These are phyloP conservation scores for Copidosoma aretas DNA, from an alignment of 2,888 invertebrate species.

Conservation along the genomic window DNA sequence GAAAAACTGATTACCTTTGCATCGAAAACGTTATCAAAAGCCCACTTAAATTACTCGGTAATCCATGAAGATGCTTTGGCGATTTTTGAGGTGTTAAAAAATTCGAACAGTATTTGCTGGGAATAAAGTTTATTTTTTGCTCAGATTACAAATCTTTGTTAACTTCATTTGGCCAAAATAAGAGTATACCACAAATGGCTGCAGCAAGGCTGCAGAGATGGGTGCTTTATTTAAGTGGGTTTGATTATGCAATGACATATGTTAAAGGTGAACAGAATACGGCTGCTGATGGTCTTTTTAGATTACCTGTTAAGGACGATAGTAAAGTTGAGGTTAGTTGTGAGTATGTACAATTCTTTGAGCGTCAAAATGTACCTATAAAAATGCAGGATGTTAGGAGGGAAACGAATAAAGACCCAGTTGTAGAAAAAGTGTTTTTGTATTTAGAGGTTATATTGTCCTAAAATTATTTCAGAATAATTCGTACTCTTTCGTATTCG, in stretches of 20 bases:
- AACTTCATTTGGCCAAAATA: conserved; percentile 48
- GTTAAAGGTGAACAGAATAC: conserved; percentile 37
- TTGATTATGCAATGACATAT: conserved; percentile 42
- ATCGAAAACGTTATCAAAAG: conserved; percentile 37
- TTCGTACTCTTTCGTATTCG: too few species aligned
- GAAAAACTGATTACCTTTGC: conserved; percentile 43
- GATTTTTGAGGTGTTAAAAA: conserved; percentile 44
- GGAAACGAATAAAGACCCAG: too few species aligned
- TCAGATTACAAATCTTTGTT: conserved; percentile 48
- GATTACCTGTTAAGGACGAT: too few species aligned
- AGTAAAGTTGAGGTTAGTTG: too few species aligned
- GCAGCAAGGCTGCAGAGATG: conserved; percentile 52
- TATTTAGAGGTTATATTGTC: too few species aligned
- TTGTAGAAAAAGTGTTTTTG: too few species aligned
- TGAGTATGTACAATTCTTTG: too few species aligned
- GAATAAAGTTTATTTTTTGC: conserved; percentile 45
- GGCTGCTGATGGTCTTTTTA: too few species aligned
- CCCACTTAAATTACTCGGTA: conserved; percentile 42
- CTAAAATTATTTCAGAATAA: too few species aligned
- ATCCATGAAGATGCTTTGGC: conserved; percentile 46
- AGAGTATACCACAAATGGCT: conserved; percentile 52
- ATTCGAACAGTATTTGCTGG: conserved; percentile 47
- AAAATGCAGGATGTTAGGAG: too few species aligned
- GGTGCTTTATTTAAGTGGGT: conserved; percentile 43
- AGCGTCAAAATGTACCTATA: too few species aligned